A percentile compares a stretch with the other conserved stretches of the same genome.
phyloP scores from a whole-genome alignment of 1,140 invertebrate species.

The Drosophila jambulina region DNA sequence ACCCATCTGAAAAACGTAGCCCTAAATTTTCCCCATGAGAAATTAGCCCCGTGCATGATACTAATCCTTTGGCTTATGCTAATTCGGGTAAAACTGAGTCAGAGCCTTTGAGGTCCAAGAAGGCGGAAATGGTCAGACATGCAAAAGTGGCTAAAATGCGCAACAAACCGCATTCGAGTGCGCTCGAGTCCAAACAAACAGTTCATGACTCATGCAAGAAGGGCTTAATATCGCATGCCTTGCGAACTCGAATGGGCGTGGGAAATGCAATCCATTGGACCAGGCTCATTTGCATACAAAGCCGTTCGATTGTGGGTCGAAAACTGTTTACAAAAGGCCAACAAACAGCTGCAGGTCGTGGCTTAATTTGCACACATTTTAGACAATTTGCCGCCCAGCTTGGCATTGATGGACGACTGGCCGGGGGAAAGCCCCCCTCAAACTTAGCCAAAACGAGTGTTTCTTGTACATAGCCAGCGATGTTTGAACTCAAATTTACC shows the following conservation, averaged over 20 bases:
- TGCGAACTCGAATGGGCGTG: slow-evolving; percentile 35
- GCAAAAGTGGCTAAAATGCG: slow-evolving; percentile 40
- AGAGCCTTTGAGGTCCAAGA: slow-evolving; percentile 25
- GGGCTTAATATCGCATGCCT: slow-evolving; percentile 18
- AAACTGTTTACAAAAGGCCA: slow-evolving; percentile 48
- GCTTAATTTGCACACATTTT: slow-evolving; percentile 28
- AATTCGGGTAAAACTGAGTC: slow-evolving; percentile 63
- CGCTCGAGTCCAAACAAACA: slow-evolving; percentile 53
- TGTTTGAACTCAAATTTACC: slow-evolving; percentile 37
- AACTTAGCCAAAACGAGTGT: slow-evolving; percentile 55
- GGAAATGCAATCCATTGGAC: slow-evolving; percentile 44
- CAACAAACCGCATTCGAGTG: slow-evolving; percentile 54
- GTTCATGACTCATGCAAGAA: slow-evolving; percentile 42
- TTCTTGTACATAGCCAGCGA: slow-evolving; percentile 42
- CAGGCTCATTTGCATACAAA: slow-evolving; percentile 78
- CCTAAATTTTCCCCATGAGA: slow-evolving; percentile 15
- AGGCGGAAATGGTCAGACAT: slow-evolving; percentile 45
- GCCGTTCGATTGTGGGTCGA: slow-evolving; percentile 67
- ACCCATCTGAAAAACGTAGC: background rate
- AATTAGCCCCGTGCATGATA: slow-evolving; percentile 48
- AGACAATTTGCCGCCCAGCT: slow-evolving; percentile 16
- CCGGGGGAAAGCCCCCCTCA: background rate
- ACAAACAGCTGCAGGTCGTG: slow-evolving; percentile 14
- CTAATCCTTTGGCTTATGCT: slow-evolving; percentile 62
- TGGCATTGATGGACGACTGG: slow-evolving; percentile 50